phyloP scores from a whole-genome alignment of 2,888 invertebrate genomes.

The Micoletzkya japonica region DNA sequence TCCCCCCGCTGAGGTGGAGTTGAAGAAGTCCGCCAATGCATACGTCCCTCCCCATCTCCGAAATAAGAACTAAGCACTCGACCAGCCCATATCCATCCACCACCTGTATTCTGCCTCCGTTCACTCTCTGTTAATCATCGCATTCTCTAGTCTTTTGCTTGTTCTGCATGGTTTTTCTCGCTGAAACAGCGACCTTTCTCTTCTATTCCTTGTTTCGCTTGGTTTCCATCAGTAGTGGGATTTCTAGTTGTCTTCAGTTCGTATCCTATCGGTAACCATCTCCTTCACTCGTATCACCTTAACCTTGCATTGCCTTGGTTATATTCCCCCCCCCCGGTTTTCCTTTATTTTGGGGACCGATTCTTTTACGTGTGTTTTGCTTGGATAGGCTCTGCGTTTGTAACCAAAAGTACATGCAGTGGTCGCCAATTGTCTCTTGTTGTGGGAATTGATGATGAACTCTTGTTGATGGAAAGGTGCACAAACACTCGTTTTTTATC shows the following conservation, averaged over 20 bases:
- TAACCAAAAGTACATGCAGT: neutral
- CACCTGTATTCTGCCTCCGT: neutral
- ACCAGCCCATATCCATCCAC: neutral
- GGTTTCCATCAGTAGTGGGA: neutral
- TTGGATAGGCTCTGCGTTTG: neutral
- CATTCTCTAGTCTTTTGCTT: neutral
- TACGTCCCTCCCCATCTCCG: slow-evolving; percentile 53
- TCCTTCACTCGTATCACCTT: slow-evolving; percentile 14
- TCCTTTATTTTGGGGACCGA: neutral
- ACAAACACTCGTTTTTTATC: too few relatives aligned
- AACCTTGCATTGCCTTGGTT: slow-evolving; percentile 3
- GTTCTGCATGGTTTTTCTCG: neutral
- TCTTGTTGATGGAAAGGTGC: neutral
- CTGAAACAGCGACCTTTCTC: neutral
- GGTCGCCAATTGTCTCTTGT: too few relatives aligned
- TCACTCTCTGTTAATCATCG: neutral
- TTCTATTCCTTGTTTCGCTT: neutral
- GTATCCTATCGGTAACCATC: slow-evolving; percentile 12
- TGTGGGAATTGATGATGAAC: neutral
- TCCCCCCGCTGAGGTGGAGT: slow-evolving; percentile 22
- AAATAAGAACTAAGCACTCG: slow-evolving; percentile 22
- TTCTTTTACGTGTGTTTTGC: neutral
- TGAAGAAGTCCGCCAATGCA: slow-evolving; percentile 29
- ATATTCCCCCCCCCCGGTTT: neutral
- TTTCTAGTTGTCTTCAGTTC: neutral